Evolutionary conservation across 1,140 invertebrate species (phyloP), one percentile per base, ranked within the genome.

Genomic region (Pseudomyrmex pallidus): DNA sequence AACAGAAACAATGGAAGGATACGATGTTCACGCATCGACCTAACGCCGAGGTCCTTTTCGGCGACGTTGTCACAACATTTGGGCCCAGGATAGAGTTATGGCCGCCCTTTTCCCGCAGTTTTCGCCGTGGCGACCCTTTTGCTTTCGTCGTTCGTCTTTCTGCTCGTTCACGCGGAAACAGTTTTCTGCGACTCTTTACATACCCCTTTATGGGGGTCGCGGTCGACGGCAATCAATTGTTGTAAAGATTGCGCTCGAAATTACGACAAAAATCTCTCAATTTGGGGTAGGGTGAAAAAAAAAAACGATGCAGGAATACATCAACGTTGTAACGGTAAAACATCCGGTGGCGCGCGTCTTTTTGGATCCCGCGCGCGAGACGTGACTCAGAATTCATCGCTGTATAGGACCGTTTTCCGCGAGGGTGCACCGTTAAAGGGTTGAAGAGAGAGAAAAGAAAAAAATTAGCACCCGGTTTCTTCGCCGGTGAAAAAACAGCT

Each of bases 61-160:
- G 83, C 25, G 72, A 35, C 85, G 13, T 52, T 89, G 84, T 88
- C 87, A 88, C 76, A 88, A 88, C 87, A 86, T 88, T 87, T 90
- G 82, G 88, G 74, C 67, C 82, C 62, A 48, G 82, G 64, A 66
- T 77, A 87, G 74, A 87, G 63, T 87, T 83, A 89, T 89, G 76
- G 83, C 70, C 52, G 44, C 35, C 72, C 73, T 87, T 87, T 87
- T 67, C 46, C 56, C 66, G 54, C n/a, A 76, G 62, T 87, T 87
- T 76, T 57, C 54, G 25, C 63, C 17, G 44, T 63, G 57, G 3
- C 64, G 64, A 63, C n/a, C 48, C 68, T 82, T 73, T 48, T 20
- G 46, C 35, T 13, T 46, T 61, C 56, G 64, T 2, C 70, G 20
- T 68, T 68, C 54, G 57, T 78, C 67, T 78, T 54, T 59, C 66